Evolutionary conservation across 53 echinoderm and acorn worm genomes (phyloP), one percentile per base, ranked within the genome.

Genomic region (Arbacia lixula): DNA sequence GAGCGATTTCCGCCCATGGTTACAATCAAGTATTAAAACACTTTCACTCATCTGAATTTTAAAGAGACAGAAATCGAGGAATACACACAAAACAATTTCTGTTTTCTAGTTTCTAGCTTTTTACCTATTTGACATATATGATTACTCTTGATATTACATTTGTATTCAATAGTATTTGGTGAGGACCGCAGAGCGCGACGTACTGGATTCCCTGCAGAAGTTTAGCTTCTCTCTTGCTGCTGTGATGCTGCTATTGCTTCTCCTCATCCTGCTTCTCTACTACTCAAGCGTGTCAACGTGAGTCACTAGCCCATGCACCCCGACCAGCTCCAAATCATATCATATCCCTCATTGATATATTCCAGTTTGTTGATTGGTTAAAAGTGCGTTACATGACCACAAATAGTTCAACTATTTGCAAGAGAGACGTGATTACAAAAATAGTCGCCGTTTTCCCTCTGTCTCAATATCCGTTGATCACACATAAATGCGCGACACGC

Each of bases 201-300:
- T 69, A 14, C 69, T 69, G 24, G 28, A 26, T 8, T 26, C 42
- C 28, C 22, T 69, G 43, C 69, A 69, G 28, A 69, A 40, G 1
- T 21, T 24, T 10, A 69, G 69, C 43, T 69, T 69, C 16, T 11
- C 69, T 69, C 69, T 69, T 8, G 69, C 69, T 16, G 40, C 16
- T 19, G 28, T 69, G 20, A 27, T 69, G 69, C 43, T 69, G 2
- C 11, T 41, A 4, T 26, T 69, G 19, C 69, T 67, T 17, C 11
- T 67, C 36, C 38, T 67, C 22, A 36, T 38, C 24, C 4, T 20
- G 2, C 20, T 67, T 12, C 21, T 25, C 5, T 67, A 19, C 39
- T 67, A 67, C 39, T 22, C 22, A 6, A 36, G 19, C 32, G 67
- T 67, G 10, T 12, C 22, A 36, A 22, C 39, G 67, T 67, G 39